Base-by-base conservation (phyloP, 2,797 vertebrate genomes). In the Amniataba percoides region DNA sequence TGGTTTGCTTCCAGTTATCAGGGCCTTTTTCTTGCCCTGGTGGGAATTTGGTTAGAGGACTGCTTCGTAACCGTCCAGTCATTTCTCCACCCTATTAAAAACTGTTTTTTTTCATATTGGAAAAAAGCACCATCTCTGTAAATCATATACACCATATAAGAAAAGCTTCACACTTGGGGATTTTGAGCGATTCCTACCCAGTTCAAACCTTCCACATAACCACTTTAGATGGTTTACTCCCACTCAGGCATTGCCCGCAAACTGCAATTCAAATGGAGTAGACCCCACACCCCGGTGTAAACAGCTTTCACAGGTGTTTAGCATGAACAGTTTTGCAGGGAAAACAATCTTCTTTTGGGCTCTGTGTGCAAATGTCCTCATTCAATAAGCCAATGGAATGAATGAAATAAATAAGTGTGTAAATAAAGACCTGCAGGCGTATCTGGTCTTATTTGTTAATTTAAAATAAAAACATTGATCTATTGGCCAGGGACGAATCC, bases 291-390 rank as follows among this genome's bases (percentile, higher is more conserved):
- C 73, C 69, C 36, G 40, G 34, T 65, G 56, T 63, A 66, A 77
- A 68, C 45, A 53, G 81, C 79, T 72, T 76, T 84, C 63, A 72
- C 67, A 73, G 58, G 83, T 71, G 78, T 79, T 81, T 68, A 68
- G 25, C 59, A 49, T 69, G 40, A 61, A 39, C 34, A 40, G 39
- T 61, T 43, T 55, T 21, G 23, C 21, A 16, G 25, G 53, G 19
- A 7, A 62, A 59, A 64, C 40, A 34, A 51, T 13, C 39, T 56
- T 40, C 15, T n/a, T 73, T 53, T 0, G 11, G 56, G 25, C 43
- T 34, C 3, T 3, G 40, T 49, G 53, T 73, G 45, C 34, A 65
- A 64, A 75, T 64, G 58, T 62, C 21, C n/a, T 36, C 34, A 36
- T 36, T n/a, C 23, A 21, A 78, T 39, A 56, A 63, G 56, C 13